Conservation (phyloP, 2,113 vertebrate species). For the Chionomys nivalis region DNA sequence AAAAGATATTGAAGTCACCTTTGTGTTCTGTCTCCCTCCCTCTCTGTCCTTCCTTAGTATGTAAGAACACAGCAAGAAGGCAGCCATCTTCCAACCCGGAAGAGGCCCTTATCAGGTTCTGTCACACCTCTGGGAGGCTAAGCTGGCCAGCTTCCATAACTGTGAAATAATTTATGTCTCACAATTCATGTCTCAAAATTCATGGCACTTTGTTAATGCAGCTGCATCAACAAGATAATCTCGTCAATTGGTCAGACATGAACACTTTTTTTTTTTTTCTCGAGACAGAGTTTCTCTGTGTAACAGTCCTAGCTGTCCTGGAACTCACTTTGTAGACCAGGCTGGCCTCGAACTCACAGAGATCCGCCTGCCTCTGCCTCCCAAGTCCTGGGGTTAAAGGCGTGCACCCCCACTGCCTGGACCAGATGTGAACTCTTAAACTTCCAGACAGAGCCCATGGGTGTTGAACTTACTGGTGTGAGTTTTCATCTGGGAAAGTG, state of each 20-base stretch:
- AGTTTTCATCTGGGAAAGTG: neutral
- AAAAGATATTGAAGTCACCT: neutral
- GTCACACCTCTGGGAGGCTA: neutral
- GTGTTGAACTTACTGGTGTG: neutral
- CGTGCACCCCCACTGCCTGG: rapidly evolving
- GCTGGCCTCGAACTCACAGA: no score
- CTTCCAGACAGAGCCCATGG: no score
- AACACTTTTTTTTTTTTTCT: neutral
- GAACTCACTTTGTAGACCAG: no score
- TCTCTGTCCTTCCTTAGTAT: neutral
- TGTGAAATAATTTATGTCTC: neutral
- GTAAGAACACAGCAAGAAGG: neutral
- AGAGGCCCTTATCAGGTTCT: neutral
- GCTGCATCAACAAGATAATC: neutral
- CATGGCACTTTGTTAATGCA: neutral
- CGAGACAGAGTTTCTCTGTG: no score
- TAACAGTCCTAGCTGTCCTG: no score
- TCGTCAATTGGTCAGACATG: neutral
- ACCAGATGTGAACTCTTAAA: neutral
- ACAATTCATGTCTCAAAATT: no score
- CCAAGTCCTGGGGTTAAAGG: no score
- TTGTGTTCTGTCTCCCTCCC: neutral
- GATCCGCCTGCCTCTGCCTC: no score
- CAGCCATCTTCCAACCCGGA: neutral
- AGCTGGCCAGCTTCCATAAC: neutral